Evolutionary conservation across 2,113 vertebrate species (phyloP).

Genomic region (Origma solitaria): DNA sequence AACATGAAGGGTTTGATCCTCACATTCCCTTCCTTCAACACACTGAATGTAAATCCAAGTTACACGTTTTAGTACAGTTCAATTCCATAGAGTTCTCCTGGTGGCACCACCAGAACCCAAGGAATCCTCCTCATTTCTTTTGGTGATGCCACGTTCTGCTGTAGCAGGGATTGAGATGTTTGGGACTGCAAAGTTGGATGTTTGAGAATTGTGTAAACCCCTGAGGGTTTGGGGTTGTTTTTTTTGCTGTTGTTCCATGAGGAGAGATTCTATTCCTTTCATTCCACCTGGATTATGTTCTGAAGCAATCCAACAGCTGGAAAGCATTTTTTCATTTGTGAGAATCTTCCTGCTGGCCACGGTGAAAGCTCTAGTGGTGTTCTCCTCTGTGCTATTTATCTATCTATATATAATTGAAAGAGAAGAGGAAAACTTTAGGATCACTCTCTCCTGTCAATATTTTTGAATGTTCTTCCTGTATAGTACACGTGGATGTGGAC

Average conservation of each 20-base stretch:
- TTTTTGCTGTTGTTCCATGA: conserved; percentile 3
- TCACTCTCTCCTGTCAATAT: conserved; percentile 49
- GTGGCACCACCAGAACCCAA: conserved; percentile 8
- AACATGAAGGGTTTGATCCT: background rate
- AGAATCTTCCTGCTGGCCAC: conserved; percentile 52
- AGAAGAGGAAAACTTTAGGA: conserved; percentile 47
- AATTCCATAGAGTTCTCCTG: background rate
- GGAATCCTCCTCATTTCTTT: background rate
- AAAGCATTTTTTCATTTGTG: conserved; percentile 68
- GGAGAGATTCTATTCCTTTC: conserved; percentile 50
- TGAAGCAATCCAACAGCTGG: conserved; percentile 56
- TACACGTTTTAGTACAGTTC: background rate
- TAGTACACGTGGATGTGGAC: conserved; percentile 19
- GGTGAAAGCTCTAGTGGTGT: conserved; percentile 65
- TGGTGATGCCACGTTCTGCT: background rate
- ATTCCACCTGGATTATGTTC: conserved; percentile 57
- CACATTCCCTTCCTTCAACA: background rate
- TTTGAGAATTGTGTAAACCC: conserved; percentile 60
- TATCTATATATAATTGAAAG: conserved; percentile 48
- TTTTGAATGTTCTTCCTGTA: conserved; percentile 60
- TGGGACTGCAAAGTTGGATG: conserved; percentile 34
- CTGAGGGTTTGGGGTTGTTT: background rate
- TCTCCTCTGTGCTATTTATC: conserved; percentile 67
- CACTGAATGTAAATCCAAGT: conserved; percentile 24
- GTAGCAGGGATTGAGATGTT: conserved; percentile 37